Base-by-base conservation (phyloP, 2,113 vertebrate species). In the Eurystomus gularis region DNA sequence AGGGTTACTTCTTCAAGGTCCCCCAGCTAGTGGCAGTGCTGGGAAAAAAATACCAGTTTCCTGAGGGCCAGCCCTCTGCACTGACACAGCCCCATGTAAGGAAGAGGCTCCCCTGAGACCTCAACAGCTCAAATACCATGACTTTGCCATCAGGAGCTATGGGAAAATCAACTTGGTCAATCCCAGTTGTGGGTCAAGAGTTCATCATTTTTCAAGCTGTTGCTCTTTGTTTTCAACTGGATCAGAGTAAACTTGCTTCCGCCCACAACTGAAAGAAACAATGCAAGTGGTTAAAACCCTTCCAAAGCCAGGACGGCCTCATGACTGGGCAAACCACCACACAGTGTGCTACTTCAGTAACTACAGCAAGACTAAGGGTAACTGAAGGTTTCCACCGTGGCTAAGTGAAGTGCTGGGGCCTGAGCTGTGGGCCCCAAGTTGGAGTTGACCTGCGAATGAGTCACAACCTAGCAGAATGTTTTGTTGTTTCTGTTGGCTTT, bases 201-300 rank as follows among this genome's bases (percentile, higher is more conserved):
- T 88, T 55, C 51, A 54, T 24, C 81, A 21, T 79, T 95, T 92
- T 87, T 68, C 72, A 86, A 84, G 52, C 66, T 81, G 42, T 65
- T 93, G 88, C 88, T 71, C 90, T 92, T 92, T 96, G 79, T 96
- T 94, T 76, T 75, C 39, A 62, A 75, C 10, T 90, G 89, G 75
- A 90, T 84, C 12, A 13, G 65, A 94, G 68, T 89, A 86, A 91
- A 77, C 52, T 94, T 3, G 10, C 39, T 82, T 69, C 84, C 92
- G 28, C 91, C 92, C 62, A 90, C 23, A 0, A 65, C 64, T 66
- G 68, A 57, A 57, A 31, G 29, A 81, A 86, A 93, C 64, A 94
- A 70, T 75, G 31, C 2, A 5, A 40, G 49, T 42, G 33, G 33
- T 54, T 89, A 87, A 90, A 80, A 62, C 21, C 4, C 55, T 84